Conservation (phyloP, 2,113 vertebrate species). For the Xenopus tropicalis region DNA sequence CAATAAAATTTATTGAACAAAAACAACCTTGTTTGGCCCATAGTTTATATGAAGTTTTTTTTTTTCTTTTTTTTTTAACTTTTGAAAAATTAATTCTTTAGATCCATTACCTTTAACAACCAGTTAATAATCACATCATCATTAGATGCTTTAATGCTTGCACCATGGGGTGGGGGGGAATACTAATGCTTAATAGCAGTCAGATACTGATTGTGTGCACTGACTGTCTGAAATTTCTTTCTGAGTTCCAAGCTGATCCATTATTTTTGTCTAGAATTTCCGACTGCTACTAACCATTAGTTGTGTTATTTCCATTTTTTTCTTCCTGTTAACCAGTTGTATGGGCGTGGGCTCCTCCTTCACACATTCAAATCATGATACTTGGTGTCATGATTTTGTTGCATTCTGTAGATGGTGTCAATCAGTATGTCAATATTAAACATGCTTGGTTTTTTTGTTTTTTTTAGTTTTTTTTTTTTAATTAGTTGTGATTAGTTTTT, state of each 20-base stretch:
- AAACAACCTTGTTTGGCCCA: conserved; percentile 80
- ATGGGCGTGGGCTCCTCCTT: conserved; percentile 74
- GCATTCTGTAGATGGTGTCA: conserved; percentile 82
- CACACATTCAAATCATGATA: conserved; percentile 84
- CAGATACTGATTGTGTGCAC: conserved; percentile 68
- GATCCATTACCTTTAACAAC: conserved; percentile 88
- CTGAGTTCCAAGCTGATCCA: conserved; percentile 64
- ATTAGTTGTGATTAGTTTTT: conserved; percentile 89
- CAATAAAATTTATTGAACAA: conserved; percentile 91
- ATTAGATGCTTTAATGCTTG: conserved; percentile 90
- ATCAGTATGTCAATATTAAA: conserved; percentile 79
- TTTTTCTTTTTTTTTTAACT: conserved; percentile 43
- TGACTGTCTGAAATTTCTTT: conserved; percentile 67
- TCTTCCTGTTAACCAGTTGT: conserved; percentile 75
- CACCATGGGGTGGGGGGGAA: conserved; percentile 63
- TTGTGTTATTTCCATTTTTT: conserved; percentile 70
- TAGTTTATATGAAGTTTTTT: conserved; percentile 79
- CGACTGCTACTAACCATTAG: conserved; percentile 89
- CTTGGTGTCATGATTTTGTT: conserved; percentile 82
- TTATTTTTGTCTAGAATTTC: conserved; percentile 63
- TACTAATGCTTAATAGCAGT: conserved; percentile 94
- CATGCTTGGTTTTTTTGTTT: conserved; percentile 80
- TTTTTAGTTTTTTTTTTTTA: conserved; percentile 77
- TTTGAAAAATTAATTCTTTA: conserved; percentile 70
- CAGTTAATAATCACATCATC: conserved; percentile 90